A percentile compares a stretch with the other conserved stretches of the same genome.
These are phyloP conservation scores for Piaya cayana DNA, from an alignment of 2,113 vertebrate genomes.

Conservation along the genomic window DNA sequence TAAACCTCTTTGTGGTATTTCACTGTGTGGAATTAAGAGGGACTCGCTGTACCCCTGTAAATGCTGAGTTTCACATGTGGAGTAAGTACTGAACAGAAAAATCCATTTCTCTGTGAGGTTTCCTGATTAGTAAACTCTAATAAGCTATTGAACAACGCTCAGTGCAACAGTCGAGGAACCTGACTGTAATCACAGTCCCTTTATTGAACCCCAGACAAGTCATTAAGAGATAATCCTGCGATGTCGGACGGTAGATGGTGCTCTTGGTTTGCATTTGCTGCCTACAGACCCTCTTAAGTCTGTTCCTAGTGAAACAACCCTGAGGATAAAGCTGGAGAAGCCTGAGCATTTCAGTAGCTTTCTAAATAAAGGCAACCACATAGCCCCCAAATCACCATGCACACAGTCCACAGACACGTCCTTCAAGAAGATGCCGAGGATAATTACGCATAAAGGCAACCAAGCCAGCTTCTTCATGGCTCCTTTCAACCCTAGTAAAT, in stretches of 20 bases:
- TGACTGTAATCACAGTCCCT: not conserved
- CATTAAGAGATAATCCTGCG: rapidly evolving
- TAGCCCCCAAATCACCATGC: rapidly evolving
- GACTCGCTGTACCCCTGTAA: not conserved
- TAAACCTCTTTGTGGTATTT: not conserved
- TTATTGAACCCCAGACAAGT: rapidly evolving
- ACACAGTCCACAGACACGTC: rapidly evolving
- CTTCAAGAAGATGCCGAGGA: not conserved
- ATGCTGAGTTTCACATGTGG: rapidly evolving
- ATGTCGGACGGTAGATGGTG: slow-evolving; percentile 36
- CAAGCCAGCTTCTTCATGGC: not conserved
- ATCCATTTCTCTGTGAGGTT: not conserved
- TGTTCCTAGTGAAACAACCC: not conserved
- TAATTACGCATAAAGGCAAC: rapidly evolving
- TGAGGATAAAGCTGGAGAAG: not conserved
- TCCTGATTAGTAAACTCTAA: not conserved
- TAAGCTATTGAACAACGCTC: not conserved
- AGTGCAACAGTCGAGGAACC: not conserved
- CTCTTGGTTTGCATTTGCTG: slow-evolving; percentile 7
- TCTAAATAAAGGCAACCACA: too few species aligned
- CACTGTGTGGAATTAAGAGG: rapidly evolving
- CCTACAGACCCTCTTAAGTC: not conserved
- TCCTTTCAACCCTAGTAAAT: not conserved
- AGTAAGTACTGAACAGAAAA: not conserved
- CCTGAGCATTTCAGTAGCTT: rapidly evolving